phyloP scores from a whole-genome alignment of 2,113 vertebrate genomes.

The Gorsachius goisagi region DNA sequence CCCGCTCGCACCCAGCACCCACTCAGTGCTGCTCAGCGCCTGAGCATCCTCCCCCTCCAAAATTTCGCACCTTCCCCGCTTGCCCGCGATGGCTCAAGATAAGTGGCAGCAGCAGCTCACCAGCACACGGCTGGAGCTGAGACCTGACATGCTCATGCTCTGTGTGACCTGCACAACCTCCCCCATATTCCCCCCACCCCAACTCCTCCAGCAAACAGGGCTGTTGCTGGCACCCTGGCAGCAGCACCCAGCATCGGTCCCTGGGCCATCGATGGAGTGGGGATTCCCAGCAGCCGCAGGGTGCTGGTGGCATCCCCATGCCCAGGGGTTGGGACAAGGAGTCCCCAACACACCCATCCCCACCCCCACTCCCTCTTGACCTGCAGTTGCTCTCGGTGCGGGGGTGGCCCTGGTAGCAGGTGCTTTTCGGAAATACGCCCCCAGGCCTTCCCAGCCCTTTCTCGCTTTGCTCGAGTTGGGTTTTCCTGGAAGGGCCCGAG shows the following conservation, averaged over 20 bases:
- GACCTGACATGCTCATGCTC: neutral
- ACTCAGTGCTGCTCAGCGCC: neutral
- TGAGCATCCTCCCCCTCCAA: neutral
- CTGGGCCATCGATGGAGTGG: no score
- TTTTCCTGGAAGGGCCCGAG: neutral
- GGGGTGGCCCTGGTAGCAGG: neutral
- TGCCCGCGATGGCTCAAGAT: neutral
- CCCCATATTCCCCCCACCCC: neutral
- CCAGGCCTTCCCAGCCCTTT: neutral
- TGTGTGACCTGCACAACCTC: neutral
- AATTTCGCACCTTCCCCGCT: neutral
- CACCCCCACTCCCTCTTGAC: no score
- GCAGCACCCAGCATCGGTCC: neutral
- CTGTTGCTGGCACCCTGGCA: neutral
- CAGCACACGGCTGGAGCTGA: neutral
- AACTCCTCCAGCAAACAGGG: no score
- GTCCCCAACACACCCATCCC: fast-evolving
- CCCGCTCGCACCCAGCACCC: neutral
- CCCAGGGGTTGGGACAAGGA: neutral
- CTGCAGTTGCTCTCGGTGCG: fast-evolving
- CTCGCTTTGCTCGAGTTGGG: fast-evolving
- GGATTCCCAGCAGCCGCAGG: neutral
- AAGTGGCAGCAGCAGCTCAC: fast-evolving
- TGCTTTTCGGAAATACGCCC: neutral
- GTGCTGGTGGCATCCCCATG: neutral